Percentiles rank a stretch among this genome's conserved stretches.
Evolutionary conservation across 1,140 invertebrate species (phyloP).

Genomic region (Cydia strobilella): DNA sequence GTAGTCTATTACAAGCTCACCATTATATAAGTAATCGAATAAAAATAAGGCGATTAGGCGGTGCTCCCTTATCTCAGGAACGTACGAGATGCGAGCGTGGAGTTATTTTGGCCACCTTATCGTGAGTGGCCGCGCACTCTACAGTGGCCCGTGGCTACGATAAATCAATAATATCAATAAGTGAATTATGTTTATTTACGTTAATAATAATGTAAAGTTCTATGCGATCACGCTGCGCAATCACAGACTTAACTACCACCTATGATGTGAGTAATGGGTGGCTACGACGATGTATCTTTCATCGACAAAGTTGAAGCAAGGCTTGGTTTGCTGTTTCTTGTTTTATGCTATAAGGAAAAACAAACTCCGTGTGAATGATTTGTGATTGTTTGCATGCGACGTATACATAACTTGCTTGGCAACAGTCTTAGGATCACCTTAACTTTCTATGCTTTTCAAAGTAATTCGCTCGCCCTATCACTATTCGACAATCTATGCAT

Average conservation of each 20-base stretch:
- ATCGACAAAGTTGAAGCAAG: constrained; percentile 3
- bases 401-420: no score
- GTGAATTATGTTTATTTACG: constrained; percentile 56
- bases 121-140: constrained; percentile 57
- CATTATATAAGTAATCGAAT: constrained; percentile 40
- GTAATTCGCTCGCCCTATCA: no score
- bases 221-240: constrained; percentile 19
- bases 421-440: no score
- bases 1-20: background rate
- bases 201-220: constrained; percentile 35
- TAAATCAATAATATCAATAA: constrained; percentile 71
- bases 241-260: constrained; percentile 27
- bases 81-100: constrained; percentile 56
- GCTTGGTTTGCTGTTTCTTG: background rate
- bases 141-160: constrained; percentile 58
- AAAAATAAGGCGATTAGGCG: constrained; percentile 53
- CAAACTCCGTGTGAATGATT: no score
- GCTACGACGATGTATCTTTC: background rate
- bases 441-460: no score
- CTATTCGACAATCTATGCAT: no score
- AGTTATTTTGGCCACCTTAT: constrained; percentile 76
- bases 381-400: no score
- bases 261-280: constrained; percentile 1
- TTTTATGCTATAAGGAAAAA: background rate
- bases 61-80: constrained; percentile 57